Evolutionary conservation across 2,888 invertebrate species (phyloP).

Genomic region (Apamea epomidion): DNA sequence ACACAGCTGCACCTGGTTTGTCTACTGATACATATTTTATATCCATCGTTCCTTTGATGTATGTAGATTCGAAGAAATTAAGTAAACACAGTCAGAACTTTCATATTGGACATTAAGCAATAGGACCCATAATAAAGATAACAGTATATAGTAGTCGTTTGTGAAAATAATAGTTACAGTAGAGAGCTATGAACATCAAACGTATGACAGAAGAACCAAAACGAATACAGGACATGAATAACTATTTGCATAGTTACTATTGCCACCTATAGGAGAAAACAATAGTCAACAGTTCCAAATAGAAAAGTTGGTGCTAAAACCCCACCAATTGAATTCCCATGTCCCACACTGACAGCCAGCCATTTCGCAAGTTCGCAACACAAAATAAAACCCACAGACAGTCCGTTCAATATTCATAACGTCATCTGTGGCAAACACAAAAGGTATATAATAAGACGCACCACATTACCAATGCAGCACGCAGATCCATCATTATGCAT

Average conservation of each 20-base stretch:
- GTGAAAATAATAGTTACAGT: neutral
- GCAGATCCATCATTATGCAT: slow-evolving; percentile 82
- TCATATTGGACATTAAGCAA: neutral
- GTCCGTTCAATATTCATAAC: slow-evolving; percentile 75
- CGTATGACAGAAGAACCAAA: no score
- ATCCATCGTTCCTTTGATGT: neutral
- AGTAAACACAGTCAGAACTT: neutral
- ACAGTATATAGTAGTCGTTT: neutral
- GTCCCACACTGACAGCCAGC: slow-evolving; percentile 25
- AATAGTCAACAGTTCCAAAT: slow-evolving; percentile 12
- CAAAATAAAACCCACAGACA: slow-evolving; percentile 64
- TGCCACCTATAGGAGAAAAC: slow-evolving; percentile 1
- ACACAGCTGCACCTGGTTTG: slow-evolving; percentile 1
- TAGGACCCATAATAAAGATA: neutral
- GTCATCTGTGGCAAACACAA: slow-evolving; percentile 71
- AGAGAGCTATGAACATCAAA: neutral
- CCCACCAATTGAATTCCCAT: slow-evolving; percentile 34
- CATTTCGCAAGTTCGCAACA: slow-evolving; percentile 59
- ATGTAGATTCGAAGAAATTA: neutral
- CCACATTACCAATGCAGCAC: slow-evolving; percentile 79
- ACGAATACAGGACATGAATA: neutral
- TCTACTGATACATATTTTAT: neutral
- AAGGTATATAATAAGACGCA: slow-evolving; percentile 74
- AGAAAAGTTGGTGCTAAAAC: slow-evolving; percentile 23
- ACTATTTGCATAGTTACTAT: slow-evolving; percentile 3